These are phyloP conservation scores for Alca torda DNA, from an alignment of 2,797 vertebrate genomes.

Conservation along the genomic window DNA sequence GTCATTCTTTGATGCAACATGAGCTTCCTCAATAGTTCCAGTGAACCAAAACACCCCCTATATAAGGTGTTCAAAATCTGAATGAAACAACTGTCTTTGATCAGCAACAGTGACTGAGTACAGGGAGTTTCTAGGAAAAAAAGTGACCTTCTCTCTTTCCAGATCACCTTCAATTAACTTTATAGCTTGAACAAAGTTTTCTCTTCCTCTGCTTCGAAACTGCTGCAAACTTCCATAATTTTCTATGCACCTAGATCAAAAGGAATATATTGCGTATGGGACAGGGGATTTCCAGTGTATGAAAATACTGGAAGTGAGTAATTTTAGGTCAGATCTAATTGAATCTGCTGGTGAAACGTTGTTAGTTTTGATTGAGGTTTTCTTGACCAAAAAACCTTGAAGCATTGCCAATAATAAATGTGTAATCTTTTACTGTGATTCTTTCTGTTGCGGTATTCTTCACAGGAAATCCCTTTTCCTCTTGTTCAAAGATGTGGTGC, in stretches of 20 bases:
- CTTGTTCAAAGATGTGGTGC: background rate
- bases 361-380: background rate
- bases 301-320: background rate
- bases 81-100: background rate
- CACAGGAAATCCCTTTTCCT: background rate
- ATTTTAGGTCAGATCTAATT: background rate
- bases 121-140: background rate
- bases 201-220: background rate
- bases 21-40: background rate
- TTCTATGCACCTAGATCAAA: background rate
- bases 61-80: background rate
- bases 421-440: background rate
- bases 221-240: background rate
- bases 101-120: background rate
- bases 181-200: background rate
- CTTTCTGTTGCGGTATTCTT: background rate
- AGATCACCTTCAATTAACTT: background rate
- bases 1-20: background rate
- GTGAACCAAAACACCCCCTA: background rate
- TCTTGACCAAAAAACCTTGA: background rate
- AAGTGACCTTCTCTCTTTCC: background rate
- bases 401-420: background rate
- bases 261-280: background rate
- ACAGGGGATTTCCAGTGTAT: background rate
- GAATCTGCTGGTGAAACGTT: background rate